Base-by-base conservation (phyloP, 37 sponge, comb jelly and placozoan genomes). In the Amphimedon queenslandica region DNA sequence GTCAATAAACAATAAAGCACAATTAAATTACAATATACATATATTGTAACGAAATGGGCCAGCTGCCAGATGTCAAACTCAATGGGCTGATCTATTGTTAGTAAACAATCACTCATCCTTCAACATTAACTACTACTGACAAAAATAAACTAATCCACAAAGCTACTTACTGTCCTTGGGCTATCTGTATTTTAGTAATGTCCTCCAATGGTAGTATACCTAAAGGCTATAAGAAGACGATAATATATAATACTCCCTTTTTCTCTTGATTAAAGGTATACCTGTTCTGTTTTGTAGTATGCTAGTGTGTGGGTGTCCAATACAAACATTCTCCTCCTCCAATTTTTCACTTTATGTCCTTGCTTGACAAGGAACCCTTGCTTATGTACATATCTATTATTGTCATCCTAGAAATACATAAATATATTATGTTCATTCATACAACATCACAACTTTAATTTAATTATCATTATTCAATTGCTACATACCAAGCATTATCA, bases 331-430 rank as follows among this genome's bases (percentile, higher is more conserved):
- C 90, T 64, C 55, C 74, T 83, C 67, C 76, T 90, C 90, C 90
- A 90, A 40, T 37, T 84, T 81, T 84, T 90, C 16, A 84, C 81
- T 21, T 47, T 68, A 18, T 72, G 79, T 35, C 90, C 90, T 55
- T 84, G 80, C 63, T 90, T 90, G 31, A 80, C 81, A 64, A 90
- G 57, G 67, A 84, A 90, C 6, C 90, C 90, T 63, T 80, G 81
- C 55, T 84, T 84, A 72, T 84, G 85, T 1, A 90, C 85, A 37
- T 40, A 68, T 66, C 63, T n/a, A n/a, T n/a, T n/a, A n/a, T n/a
- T n/a, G n/a, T n/a, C n/a, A n/a, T 37, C 21, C 57, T 57, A 31
- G n/a, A n/a, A n/a, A n/a, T n/a, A n/a, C n/a, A n/a, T n/a, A n/a
- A n/a, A n/a, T n/a, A n/a, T n/a, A n/a, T n/a, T n/a, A n/a, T n/a